Base-by-base conservation (phyloP, 92 coral and sea anemone genomes). In the Porites lobata region DNA sequence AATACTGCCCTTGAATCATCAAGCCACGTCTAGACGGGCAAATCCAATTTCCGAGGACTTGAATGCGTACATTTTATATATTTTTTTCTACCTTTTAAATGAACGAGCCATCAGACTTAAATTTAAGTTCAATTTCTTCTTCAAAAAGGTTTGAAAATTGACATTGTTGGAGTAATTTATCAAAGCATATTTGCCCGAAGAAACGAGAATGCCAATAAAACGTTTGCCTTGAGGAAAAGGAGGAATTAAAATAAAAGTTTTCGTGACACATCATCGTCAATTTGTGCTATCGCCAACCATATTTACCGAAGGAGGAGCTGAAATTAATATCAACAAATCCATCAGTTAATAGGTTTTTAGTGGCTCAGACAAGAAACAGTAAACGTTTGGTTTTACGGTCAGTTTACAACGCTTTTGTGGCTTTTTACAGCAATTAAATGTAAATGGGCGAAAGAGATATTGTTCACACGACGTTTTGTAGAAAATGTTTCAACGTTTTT, bases 301-400 rank as follows among this genome's bases (percentile, higher is more conserved):
- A 88, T 88, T 94, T 89, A 94, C 89, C 75, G 77, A 85, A 74
- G 89, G 92, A 80, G 86, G 92, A 74, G 92, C 85, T 58, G 80
- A 88, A 89, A 86, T 91, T 76, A 89, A 85, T 85, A 81, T 92
- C 93, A 91, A 94, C 96, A 94, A 94, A 91, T 91, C 87, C 87
- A 92, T 85, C 83, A 84, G 87, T 87, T 87, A 86, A 90, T 88
- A 94, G 91, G 83, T 86, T 91, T 85, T 88, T 92, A 94, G 94
- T 89, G 91, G 86, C 72, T 86, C 59, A 77, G 74, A 93, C 88
- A 86, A 78, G 90, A 79, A 79, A 91, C 88, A 85, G 90, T 67
- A 83, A 90, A 81, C 96, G 78, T 85, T 86, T 90, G 94, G 89
- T 93, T 91, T 90, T 93, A 88, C 81, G 90, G 84, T 87, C 88